Evolutionary conservation across 2,113 vertebrate species (phyloP), one percentile per base, ranked within the genome.

Genomic region (Hassar affinis): DNA sequence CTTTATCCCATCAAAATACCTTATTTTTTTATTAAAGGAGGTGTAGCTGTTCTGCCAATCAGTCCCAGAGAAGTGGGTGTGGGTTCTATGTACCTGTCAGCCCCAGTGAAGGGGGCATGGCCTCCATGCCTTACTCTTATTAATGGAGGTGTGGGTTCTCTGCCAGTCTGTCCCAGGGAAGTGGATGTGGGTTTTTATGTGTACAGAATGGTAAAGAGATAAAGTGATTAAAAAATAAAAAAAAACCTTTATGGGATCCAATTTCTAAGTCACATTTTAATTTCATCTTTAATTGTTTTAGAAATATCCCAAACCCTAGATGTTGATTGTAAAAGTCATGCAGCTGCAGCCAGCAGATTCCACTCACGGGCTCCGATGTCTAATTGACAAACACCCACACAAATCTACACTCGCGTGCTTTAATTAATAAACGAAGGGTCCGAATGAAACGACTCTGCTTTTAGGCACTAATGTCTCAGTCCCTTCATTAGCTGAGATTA

Each of bases 401-500:
- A 62, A 52, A 81, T 18, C 51, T 33, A 38, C 64, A 51, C 75
- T 54, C 68, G 6, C 25, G 71, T 2, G 4, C 45, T 80, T 87
- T 74, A 85, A 71, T 87, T 80, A 68, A 83, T 78, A 78, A 83
- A 85, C 38, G 45, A 78, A 56, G 77, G 8, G 77, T 78, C 77
- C 15, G 38, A 42, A 71, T 25, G 75, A 51, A 81, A 61, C 81
- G 62, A 85, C 77, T 81, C 82, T 79, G 83, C 84, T 80, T 86
- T 84, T 76, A 86, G 61, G 81, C 78, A 68, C 72, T 87, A 87
- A 87, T 88, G 85, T 82, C 51, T 80, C 64, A 56, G 52, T 82
- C 59, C 66, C 79, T 85, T 88, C 81, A 87, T 88, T 88, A 87
- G 66, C 83, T 72, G 69, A 74, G 83, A 85, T 88, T 86, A 85